A percentile compares a stretch with the other conserved stretches of the same genome.
Conservation (phyloP, 2,113 vertebrate genomes). For the Nibea albiflora region DNA sequence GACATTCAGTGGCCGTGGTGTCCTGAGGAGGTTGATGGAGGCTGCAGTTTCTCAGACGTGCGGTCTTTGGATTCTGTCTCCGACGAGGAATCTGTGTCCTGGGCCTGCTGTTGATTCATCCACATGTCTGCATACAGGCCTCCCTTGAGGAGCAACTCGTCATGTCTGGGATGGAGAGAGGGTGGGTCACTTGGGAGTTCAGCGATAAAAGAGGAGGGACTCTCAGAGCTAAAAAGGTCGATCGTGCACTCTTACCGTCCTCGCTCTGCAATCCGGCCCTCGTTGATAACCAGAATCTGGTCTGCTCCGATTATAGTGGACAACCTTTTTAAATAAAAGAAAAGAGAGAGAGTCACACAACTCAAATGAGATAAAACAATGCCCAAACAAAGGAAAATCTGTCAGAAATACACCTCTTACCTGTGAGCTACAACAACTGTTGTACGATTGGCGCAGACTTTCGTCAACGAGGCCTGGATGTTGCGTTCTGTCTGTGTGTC, state of each 20-base stretch:
- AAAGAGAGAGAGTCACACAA: not conserved
- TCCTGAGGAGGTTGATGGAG: constrained; percentile 58
- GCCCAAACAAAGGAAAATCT: not conserved
- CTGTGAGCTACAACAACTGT: constrained; percentile 95
- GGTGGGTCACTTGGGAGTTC: not conserved
- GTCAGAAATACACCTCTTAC: constrained; percentile 71
- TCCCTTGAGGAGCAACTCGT: constrained; percentile 89
- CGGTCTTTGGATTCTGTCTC: constrained; percentile 85
- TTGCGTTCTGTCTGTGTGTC: constrained; percentile 96
- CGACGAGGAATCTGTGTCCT: constrained; percentile 78
- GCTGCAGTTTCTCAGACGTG: constrained; percentile 86
- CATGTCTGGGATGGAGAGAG: constrained; percentile 84
- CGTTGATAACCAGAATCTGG: constrained; percentile 93
- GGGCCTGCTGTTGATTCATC: constrained; percentile 89
- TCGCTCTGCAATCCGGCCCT: constrained; percentile 89
- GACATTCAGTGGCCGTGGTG: constrained; percentile 65
- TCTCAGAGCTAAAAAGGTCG: not conserved
- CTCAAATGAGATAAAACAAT: not conserved
- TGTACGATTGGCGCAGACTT: constrained; percentile 91
- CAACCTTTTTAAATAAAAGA: constrained; percentile 81
- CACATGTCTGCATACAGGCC: constrained; percentile 94
- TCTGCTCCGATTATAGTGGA: constrained; percentile 94
- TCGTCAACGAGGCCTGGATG: constrained; percentile 94
- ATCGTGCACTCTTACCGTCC: constrained; percentile 86
- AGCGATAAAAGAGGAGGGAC: not conserved